These are phyloP conservation scores for Ostrea denselamellosa DNA, from an alignment of 1,140 invertebrate species.

Conservation along the genomic window DNA sequence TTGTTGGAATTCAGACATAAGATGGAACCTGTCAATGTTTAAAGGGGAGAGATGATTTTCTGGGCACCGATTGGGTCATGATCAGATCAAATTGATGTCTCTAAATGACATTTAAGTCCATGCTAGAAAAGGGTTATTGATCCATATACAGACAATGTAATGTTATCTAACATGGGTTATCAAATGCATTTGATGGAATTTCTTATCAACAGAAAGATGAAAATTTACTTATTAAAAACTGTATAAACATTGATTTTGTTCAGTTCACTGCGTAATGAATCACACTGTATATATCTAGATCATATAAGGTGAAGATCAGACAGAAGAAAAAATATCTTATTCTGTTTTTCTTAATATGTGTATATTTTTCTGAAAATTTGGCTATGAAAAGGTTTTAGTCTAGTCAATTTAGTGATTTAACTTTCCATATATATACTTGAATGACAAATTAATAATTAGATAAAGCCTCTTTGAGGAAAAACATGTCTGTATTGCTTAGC, in stretches of 20 bases:
- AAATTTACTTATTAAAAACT: not conserved
- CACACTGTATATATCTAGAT: no score
- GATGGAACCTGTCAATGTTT: not conserved
- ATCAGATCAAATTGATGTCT: not conserved
- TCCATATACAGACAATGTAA: not conserved
- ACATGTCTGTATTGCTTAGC: no score
- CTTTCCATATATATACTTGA: not conserved
- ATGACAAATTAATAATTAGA: not conserved
- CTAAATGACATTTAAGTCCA: slow-evolving; percentile 9
- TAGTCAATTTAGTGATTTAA: no score
- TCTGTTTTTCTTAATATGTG: no score
- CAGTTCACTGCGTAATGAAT: no score
- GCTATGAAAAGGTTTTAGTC: no score
- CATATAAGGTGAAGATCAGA: no score
- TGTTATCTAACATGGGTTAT: slow-evolving; percentile 4
- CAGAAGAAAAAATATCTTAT: no score
- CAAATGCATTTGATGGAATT: slow-evolving; percentile 4
- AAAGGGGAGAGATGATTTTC: slow-evolving; percentile 14
- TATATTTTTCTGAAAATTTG: no score
- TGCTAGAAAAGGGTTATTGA: slow-evolving; percentile 2
- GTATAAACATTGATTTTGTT: not conserved
- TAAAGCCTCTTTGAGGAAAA: no score
- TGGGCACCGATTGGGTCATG: slow-evolving; percentile 7
- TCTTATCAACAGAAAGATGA: not conserved
- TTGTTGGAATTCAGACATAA: not conserved